These are phyloP conservation scores for Brachionichthys hirsutus DNA, from an alignment of 2,113 vertebrate species.

Conservation along the genomic window DNA sequence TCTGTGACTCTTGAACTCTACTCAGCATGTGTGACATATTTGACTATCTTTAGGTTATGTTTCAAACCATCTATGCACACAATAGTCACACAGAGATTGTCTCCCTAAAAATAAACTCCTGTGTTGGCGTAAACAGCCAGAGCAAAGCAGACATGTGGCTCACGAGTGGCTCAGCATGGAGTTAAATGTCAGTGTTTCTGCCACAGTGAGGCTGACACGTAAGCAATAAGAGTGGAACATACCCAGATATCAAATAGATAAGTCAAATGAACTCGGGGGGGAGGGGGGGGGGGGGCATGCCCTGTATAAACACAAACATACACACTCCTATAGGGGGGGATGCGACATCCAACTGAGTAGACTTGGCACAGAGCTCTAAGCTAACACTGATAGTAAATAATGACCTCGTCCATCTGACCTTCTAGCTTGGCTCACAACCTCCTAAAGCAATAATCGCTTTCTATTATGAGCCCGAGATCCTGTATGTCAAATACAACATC, in stretches of 20 bases:
- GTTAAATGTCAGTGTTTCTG: constrained; percentile 23
- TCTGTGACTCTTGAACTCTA: neutral
- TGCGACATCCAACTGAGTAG: constrained; percentile 36
- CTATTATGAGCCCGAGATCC: constrained; percentile 58
- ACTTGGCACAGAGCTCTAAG: constrained; percentile 60
- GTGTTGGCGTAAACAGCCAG: constrained; percentile 45
- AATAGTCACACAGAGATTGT: neutral
- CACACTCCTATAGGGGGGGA: constrained; percentile 19
- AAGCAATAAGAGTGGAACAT: constrained; percentile 39
- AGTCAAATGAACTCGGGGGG: constrained; percentile 33
- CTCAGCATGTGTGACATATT: neutral
- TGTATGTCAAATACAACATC: constrained; percentile 33
- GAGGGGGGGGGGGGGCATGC: constrained; percentile 37
- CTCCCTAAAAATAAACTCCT: constrained; percentile 47
- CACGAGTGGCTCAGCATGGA: constrained; percentile 19
- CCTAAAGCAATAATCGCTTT: constrained; percentile 67
- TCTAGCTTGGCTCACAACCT: constrained; percentile 67
- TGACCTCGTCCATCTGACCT: constrained; percentile 71
- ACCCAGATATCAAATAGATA: constrained; percentile 68
- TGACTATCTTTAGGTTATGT: too few species aligned
- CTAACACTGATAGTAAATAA: constrained; percentile 69
- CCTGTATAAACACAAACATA: constrained; percentile 4
- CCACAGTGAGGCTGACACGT: constrained; percentile 15
- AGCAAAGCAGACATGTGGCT: constrained; percentile 29
- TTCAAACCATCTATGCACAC: neutral